Conservation (phyloP, 1,140 invertebrate species). For the Triops cancriformis region DNA sequence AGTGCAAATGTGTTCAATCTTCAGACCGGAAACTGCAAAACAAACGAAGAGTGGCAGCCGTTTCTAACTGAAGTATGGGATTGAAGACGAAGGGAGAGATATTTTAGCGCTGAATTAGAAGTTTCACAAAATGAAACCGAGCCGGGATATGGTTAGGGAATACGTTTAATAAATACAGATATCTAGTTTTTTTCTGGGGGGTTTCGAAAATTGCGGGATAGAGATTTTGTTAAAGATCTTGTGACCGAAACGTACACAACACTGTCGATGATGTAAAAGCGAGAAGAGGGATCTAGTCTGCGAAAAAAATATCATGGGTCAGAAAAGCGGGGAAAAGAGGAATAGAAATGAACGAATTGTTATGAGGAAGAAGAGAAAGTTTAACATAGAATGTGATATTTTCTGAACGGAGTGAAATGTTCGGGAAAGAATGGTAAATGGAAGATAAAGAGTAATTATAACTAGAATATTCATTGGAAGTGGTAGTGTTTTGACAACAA, state of each 20-base stretch:
- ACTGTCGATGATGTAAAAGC: not conserved
- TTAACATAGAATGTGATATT: not conserved
- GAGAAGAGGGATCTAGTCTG: not conserved
- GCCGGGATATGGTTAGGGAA: not conserved
- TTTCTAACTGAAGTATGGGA: not conserved
- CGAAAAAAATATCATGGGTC: not conserved
- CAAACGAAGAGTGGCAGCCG: not conserved
- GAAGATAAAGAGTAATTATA: not conserved
- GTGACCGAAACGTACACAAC: not conserved
- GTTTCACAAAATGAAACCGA: too few species aligned
- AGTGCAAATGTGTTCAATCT: slow-evolving; percentile 7
- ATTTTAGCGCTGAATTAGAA: too few species aligned
- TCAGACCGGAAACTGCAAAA: not conserved
- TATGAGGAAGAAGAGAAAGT: not conserved
- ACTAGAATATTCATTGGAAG: not conserved
- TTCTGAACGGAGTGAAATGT: not conserved
- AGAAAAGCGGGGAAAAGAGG: not conserved
- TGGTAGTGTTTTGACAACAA: not conserved
- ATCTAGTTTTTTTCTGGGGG: not conserved
- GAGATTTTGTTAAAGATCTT: not conserved
- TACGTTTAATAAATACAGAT: not conserved
- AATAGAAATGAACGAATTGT: not conserved
- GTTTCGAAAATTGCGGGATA: not conserved
- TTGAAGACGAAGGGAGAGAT: not conserved
- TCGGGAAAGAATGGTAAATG: not conserved